A percentile compares a stretch with the other conserved stretches of the same genome.
These are phyloP conservation scores for Leptatherina wallacei DNA, from an alignment of 2,797 vertebrate species.

Conservation along the genomic window DNA sequence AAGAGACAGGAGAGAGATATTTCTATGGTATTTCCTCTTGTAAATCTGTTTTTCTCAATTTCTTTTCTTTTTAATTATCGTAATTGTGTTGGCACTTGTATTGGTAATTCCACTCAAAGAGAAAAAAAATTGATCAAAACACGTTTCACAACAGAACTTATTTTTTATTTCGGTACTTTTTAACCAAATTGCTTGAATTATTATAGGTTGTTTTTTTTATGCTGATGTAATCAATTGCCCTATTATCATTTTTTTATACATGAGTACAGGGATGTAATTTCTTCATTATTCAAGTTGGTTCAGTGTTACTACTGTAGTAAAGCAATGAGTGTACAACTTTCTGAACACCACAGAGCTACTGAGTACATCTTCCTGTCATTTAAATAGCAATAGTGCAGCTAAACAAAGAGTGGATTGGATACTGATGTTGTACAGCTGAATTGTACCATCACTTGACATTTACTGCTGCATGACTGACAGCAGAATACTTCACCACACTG, in stretches of 20 bases:
- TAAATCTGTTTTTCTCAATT: constrained; percentile 33
- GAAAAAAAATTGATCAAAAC: constrained; percentile 18
- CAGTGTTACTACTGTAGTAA: constrained; percentile 21
- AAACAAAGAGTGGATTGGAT: background rate
- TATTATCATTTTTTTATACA: constrained; percentile 45
- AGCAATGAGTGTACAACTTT: constrained; percentile 13
- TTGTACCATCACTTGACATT: constrained; percentile 17
- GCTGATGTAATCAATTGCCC: constrained; percentile 40
- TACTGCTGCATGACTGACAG: background rate
- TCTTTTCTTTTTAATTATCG: constrained; percentile 40
- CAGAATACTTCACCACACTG: background rate
- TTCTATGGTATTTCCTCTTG: constrained; percentile 37
- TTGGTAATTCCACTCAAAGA: constrained; percentile 39
- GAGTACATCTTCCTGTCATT: constrained; percentile 37
- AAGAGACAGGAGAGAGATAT: constrained; percentile 24
- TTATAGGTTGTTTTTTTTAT: constrained; percentile 54
- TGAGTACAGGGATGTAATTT: constrained; percentile 61
- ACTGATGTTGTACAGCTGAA: constrained; percentile 22
- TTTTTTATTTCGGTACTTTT: constrained; percentile 70
- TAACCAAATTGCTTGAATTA: constrained; percentile 64
- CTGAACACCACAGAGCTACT: constrained; percentile 50
- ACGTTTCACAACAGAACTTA: constrained; percentile 26
- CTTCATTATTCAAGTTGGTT: constrained; percentile 34
- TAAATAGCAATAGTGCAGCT: background rate
- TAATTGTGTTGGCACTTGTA: constrained; percentile 39